Evolutionary conservation across 2,797 vertebrate species (phyloP), one percentile per base, ranked within the genome.

Genomic region (Anniella stebbinsi): DNA sequence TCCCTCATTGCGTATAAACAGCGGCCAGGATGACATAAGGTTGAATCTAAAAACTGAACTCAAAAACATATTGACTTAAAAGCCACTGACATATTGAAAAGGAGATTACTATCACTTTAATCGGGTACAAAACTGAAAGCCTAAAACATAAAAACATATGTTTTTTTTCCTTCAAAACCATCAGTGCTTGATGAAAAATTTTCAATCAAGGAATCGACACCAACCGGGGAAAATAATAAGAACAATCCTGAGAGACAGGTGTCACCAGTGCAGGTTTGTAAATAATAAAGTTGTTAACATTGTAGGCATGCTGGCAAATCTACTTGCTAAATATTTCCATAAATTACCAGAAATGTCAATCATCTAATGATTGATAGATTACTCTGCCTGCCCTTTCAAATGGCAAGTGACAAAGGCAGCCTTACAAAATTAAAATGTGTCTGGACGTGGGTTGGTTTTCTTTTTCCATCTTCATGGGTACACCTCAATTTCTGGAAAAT

Each of bases 151-250:
- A 85, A 51, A 87, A 30, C 57, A 57, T 33, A 13, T 70, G n/a
- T 51, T 54, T 25, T 54, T 54, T 54, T 54, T 54, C 12, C 9
- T 54, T 54, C 63, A 69, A 80, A 41, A 36, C 12, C 66, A 87
- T 70, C 15, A 48, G 38, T 84, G 82, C 8, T 30, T 48, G 28
- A 33, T 84, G 13, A 41, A 30, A 41, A 30, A 69, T 2, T 28
- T 80, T 69, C 45, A 67, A 69, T 5, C 45, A 88, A 54, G 48
- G 48, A 88, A 88, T 30, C 9, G 13, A 80, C 13, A 18, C 5
- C 18, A 54, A 54, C 25, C 89, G 88, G 91, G 91, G 88, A 82
- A 89, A 91, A 93, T 90, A 93, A 93, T 95, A 94, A 90, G 63
- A 86, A 13, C 89, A 95, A 89, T 89, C 88, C 80, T 92, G 92